Base-by-base conservation (phyloP, 2,797 vertebrate genomes). In the Tinamus major region DNA sequence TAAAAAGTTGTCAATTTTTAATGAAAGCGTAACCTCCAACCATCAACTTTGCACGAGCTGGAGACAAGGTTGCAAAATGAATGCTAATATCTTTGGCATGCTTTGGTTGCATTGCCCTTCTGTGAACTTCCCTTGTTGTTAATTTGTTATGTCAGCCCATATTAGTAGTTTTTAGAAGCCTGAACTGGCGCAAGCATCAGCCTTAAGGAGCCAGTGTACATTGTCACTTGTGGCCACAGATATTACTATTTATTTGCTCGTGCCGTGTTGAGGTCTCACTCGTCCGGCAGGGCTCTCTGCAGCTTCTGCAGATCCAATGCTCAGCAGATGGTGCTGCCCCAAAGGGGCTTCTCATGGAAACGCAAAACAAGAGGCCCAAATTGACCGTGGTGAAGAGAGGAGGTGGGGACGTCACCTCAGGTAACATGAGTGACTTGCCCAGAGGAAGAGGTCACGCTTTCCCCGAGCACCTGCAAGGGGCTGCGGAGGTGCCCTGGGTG, bases 1-100 rank as follows among this genome's bases (percentile, higher is more conserved):
- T 98, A 95, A 98, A 98, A 98, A 96, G 92, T 96, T 97, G 97
- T 97, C 97, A 98, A 97, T 97, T 97, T 98, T 98, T 98, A 98
- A 98, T 98, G 97, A 97, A 98, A 97, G 93, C 23, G 7, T 97
- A 98, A 98, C 97, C 97, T 98, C 96, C 93, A 97, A 96, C 94
- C 95, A 97, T 97, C 97, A 97, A 96, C 96, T 97, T 97, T 95
- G 92, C 75, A 95, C 93, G 95, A 97, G 97, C 93, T 93, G 90
- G 77, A 98, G 92, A 93, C 88, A 92, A 96, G 97, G 94, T 95
- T 97, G 96, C 91, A 88, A 93, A 96, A 76, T 17, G 92, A 95
- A 97, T 98, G 92, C 94, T 97, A 97, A 98, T 97, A 89, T 76
- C 77, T 92, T 95, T 97, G 95, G 94, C 95, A 96, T 87, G 85